A percentile compares a stretch with the other conserved stretches of the same genome.
phyloP scores from a whole-genome alignment of 1,140 invertebrate species.

The Mylabris phalerata region DNA sequence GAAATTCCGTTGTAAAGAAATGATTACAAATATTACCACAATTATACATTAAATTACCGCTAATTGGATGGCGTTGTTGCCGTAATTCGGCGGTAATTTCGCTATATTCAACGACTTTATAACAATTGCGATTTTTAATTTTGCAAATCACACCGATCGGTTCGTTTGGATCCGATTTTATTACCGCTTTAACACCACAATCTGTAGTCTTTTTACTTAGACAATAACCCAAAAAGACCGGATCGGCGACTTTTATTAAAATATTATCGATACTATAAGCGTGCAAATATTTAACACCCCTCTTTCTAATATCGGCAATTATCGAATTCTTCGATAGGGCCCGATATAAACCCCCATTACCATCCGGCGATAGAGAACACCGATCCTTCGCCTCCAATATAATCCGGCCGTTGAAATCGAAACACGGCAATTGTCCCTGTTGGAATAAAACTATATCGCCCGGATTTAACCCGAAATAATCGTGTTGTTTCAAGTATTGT shows the following conservation, averaged over 20 bases:
- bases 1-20: constrained; percentile 86
- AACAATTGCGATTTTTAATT: constrained; percentile 75
- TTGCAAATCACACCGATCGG: constrained; percentile 93
- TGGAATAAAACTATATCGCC: constrained; percentile 87
- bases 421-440: constrained; percentile 90
- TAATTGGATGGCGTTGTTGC: constrained; percentile 60
- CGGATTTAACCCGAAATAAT: constrained; percentile 81
- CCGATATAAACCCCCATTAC: constrained; percentile 96
- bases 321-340: constrained; percentile 71
- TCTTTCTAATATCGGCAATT: constrained; percentile 71
- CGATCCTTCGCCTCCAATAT: constrained; percentile 74
- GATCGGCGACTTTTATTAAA: constrained; percentile 96
- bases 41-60: constrained; percentile 81
- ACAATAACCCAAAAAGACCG: constrained; percentile 94
- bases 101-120: constrained; percentile 88
- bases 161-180: constrained; percentile 85
- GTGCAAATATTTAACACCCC: constrained; percentile 86
- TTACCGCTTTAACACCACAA: constrained; percentile 93
- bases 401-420: constrained; percentile 91
- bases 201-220: constrained; percentile 80
- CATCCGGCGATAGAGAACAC: constrained; percentile 88
- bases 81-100: constrained; percentile 87
- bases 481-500: constrained; percentile 72
- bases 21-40: constrained; percentile 99
- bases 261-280: constrained; percentile 99